phyloP scores from a whole-genome alignment of 92 coral and sea anemone genomes.

The Porites evermanni region DNA sequence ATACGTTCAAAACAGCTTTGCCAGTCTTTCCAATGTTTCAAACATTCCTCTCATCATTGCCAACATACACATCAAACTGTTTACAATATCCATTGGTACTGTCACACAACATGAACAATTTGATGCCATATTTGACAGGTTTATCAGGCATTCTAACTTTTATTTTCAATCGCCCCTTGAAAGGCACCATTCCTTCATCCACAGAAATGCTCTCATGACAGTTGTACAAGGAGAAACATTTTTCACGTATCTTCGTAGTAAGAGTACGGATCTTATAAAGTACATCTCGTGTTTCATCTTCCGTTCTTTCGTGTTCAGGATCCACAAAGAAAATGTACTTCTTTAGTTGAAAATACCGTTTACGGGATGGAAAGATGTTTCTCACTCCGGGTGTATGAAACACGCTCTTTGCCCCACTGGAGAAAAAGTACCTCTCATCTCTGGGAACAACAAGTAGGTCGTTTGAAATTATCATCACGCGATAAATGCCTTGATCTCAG shows the following conservation, averaged over 20 bases:
- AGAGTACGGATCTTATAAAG: too few relatives aligned
- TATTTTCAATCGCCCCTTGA: conserved; percentile 47
- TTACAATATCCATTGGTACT: conserved; percentile 34
- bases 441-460: too few relatives aligned
- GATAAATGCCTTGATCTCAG: too few relatives aligned
- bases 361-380: too few relatives aligned
- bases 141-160: conserved; percentile 45
- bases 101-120: conserved; percentile 46
- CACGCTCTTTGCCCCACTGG: too few relatives aligned
- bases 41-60: conserved; percentile 48
- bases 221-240: conserved; percentile 33
- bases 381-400: too few relatives aligned
- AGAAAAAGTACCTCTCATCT: too few relatives aligned
- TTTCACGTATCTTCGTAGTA: conserved; percentile 12
- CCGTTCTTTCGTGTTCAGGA: conserved; percentile 38
- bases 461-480: too few relatives aligned
- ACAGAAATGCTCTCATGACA: conserved; percentile 44
- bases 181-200: conserved; percentile 65
- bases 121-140: conserved; percentile 66
- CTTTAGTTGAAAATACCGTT: conserved; percentile 51
- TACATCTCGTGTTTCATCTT: conserved; percentile 38
- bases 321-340: conserved; percentile 57
- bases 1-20: conserved; percentile 23
- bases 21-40: conserved; percentile 43
- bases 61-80: conserved; percentile 50